Evolutionary conservation across 1,140 invertebrate genomes (phyloP).

Genomic region (Contarinia nasturtii): DNA sequence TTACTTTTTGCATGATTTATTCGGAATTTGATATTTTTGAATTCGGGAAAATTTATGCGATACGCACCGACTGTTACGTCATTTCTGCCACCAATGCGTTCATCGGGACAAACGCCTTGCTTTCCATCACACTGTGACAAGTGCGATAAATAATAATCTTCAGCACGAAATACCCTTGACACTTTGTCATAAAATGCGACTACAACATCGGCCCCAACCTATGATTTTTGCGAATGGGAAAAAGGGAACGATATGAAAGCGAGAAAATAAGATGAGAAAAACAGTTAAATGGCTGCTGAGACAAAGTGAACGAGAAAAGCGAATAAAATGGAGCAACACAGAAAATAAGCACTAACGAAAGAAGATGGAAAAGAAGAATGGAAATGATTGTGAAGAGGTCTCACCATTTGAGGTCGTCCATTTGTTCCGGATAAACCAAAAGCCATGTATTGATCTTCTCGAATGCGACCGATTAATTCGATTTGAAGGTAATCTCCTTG

Average conservation of each 20-base stretch:
- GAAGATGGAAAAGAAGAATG: too few species aligned
- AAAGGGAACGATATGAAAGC: too few species aligned
- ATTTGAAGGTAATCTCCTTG: constrained; percentile 54
- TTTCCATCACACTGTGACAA: constrained; percentile 65
- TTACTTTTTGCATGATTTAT: not conserved
- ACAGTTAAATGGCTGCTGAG: too few species aligned
- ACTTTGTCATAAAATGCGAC: constrained; percentile 61
- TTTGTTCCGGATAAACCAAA: constrained; percentile 66
- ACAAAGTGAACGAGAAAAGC: too few species aligned
- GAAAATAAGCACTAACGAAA: too few species aligned
- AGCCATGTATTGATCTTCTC: constrained; percentile 70
- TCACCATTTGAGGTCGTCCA: constrained; percentile 41
- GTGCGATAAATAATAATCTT: constrained; percentile 71
- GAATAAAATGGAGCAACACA: too few species aligned
- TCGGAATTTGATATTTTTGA: not conserved
- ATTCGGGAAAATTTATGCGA: not conserved
- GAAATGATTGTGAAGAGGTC: not conserved
- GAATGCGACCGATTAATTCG: constrained; percentile 51
- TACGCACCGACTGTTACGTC: constrained; percentile 46
- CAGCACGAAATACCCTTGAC: constrained; percentile 46
- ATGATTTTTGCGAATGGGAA: not conserved
- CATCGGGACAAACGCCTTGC: constrained; percentile 69
- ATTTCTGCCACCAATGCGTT: constrained; percentile 58
- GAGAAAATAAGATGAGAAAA: too few species aligned
- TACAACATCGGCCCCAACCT: constrained; percentile 58